Evolutionary conservation across 2,888 invertebrate species (phyloP), one percentile per base, ranked within the genome.

Genomic region (Trissonchulus sp.): DNA sequence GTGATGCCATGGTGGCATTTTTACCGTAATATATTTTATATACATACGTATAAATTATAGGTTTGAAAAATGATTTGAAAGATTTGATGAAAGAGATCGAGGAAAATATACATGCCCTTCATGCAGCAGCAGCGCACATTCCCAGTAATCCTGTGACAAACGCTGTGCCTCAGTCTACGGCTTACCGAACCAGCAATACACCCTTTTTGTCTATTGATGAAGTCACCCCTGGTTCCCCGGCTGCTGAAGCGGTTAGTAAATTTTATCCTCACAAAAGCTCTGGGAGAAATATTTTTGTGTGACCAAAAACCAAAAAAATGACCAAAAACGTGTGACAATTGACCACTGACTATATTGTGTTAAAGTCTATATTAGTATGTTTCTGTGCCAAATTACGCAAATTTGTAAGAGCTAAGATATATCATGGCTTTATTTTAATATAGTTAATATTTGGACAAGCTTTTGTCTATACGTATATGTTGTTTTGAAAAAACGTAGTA

Each of bases 11-110:
- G 23, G 48, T 48, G 23, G 8, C 23, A 48, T 48, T 48, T 48
- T 8, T 48, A 48, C 48, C 8, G 8, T 48, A 48, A 15, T 48
- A 48, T 48, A 48, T 23, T 48, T 48, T 48, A 63, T 28, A 33
- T 30, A 74, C 65, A 34, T 2, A 23, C 23, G 31, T 30, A 34
- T 37, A 1, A 18, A 36, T 74, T 82, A 33, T 81, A 93, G 93
- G 91, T 84, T 87, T 94, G 31, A 92, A 91, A 86, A 96, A 94
- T 87, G 96, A 97, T 85, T 91, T 93, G 83, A 93, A 91, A 84
- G 88, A 87, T 0, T 76, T 95, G 38, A 93, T 94, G 91, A 89
- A 90, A 78, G 88, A 90, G 83, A 94, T 97, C 79, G 94, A 95
- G 84, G n/a, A 31, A 23, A 31, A 48, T 48, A 48, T 8, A 8